These are phyloP conservation scores for Sycophila texana DNA, from an alignment of 2,888 invertebrate species.

Conservation along the genomic window DNA sequence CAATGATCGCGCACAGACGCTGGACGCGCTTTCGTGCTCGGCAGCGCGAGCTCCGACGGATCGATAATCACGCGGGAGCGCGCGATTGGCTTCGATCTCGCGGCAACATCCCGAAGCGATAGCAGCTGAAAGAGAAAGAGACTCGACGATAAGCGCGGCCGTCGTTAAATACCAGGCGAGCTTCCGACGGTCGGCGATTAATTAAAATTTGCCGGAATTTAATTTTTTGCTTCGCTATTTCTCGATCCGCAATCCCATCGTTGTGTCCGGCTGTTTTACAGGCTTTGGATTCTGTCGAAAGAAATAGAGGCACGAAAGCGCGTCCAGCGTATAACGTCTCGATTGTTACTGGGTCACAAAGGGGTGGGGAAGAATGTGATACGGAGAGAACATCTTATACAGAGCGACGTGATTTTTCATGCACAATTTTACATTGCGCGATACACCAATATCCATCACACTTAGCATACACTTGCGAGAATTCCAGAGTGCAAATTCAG, in stretches of 20 bases:
- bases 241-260: not conserved
- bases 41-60: not conserved
- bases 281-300: not conserved
- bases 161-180: not conserved
- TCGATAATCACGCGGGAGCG: not conserved
- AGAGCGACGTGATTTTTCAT: not conserved
- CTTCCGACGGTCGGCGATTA: not conserved
- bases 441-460: slow-evolving; percentile 34
- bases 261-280: not conserved
- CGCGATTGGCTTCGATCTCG: slow-evolving; percentile 1
- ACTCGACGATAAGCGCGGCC: too few species aligned
- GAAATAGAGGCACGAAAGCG: not conserved
- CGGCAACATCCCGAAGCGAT: too few species aligned
- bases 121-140: too few species aligned
- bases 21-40: slow-evolving; percentile 31
- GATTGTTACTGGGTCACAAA: too few species aligned
- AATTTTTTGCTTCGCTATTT: too few species aligned
- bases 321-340: not conserved
- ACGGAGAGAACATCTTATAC: not conserved
- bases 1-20: not conserved
- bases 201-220: not conserved
- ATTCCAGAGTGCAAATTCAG: slow-evolving; percentile 20
- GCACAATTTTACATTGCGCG: slow-evolving; percentile 37
- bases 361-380: not conserved
- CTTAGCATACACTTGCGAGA: slow-evolving; percentile 42